Percentiles rank a stretch among this genome's conserved stretches.
Conservation (phyloP, 2,888 invertebrate species). For the Phortica okadai region DNA sequence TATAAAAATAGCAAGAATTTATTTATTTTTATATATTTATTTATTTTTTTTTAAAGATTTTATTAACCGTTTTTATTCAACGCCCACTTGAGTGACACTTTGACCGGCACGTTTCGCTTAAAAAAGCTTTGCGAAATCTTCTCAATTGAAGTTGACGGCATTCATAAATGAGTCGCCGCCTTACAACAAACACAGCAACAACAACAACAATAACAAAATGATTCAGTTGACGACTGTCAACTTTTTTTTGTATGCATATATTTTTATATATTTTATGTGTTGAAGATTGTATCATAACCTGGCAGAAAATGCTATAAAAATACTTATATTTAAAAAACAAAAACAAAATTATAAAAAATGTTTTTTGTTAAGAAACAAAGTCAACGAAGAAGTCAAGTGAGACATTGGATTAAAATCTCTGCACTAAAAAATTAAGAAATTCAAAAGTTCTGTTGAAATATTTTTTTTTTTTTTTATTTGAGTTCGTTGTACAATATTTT, state of each 20-base stretch:
- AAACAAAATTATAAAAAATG: slow-evolving; percentile 12
- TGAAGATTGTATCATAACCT: slow-evolving; percentile 26
- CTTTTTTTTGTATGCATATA: background rate
- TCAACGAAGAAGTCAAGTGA: background rate
- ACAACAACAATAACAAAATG: no score
- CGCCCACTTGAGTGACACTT: background rate
- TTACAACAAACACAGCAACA: no score
- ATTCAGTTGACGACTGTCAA: slow-evolving; percentile 1
- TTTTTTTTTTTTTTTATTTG: slow-evolving; percentile 49
- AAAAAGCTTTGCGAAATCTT: slow-evolving; percentile 6
- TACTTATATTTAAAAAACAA: slow-evolving; percentile 8
- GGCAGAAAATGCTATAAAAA: slow-evolving; percentile 26
- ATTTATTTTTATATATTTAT: background rate
- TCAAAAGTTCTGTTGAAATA: slow-evolving; percentile 61
- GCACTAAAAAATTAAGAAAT: slow-evolving; percentile 53
- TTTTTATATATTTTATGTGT: slow-evolving; percentile 32
- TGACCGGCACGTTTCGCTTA: background rate
- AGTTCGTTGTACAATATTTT: background rate
- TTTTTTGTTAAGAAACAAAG: background rate
- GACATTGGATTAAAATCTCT: slow-evolving; percentile 32
- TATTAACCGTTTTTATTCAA: background rate
- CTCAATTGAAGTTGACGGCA: background rate
- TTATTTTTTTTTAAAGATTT: background rate
- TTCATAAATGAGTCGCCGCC: no score
- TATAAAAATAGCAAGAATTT: background rate